These are phyloP conservation scores for Planiliza haematocheilus DNA, from an alignment of 2,113 vertebrate species.

Conservation along the genomic window DNA sequence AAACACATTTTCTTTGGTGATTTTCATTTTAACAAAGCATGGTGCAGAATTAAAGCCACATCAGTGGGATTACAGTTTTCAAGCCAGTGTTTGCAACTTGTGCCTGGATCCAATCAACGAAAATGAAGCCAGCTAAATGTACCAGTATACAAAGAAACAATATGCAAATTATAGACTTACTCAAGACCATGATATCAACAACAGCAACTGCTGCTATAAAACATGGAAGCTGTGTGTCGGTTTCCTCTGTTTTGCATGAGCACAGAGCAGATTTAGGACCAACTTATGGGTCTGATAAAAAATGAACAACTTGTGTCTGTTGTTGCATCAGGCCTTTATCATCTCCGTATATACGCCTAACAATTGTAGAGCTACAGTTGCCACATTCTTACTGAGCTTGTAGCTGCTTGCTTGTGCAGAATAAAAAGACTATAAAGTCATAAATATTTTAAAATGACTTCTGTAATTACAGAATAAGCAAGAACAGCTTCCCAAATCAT, in stretches of 20 bases:
- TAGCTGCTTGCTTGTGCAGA: constrained; percentile 3
- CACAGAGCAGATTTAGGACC: background rate
- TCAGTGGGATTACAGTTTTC: constrained; percentile 11
- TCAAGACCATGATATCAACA: constrained; percentile 1
- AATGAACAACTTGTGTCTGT: background rate
- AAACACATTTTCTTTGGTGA: constrained; percentile 39
- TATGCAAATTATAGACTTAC: constrained; percentile 12
- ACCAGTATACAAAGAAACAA: background rate
- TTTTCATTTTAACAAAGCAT: constrained; percentile 38
- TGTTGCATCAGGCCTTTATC: background rate
- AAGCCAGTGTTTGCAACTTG: constrained; percentile 5
- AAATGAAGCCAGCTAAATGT: constrained; percentile 5
- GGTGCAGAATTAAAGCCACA: constrained; percentile 25
- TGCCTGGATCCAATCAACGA: constrained; percentile 15
- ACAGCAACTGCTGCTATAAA: background rate
- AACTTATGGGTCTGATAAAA: background rate
- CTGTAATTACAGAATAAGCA: background rate
- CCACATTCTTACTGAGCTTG: background rate
- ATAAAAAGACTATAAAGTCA: background rate
- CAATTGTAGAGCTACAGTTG: background rate
- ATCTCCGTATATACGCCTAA: background rate
- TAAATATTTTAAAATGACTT: background rate
- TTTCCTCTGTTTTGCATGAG: constrained; percentile 10
- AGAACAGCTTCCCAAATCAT: background rate
- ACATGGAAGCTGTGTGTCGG: background rate